These are phyloP conservation scores for Thunnus thynnus DNA, from an alignment of 2,113 vertebrate species.

Conservation along the genomic window DNA sequence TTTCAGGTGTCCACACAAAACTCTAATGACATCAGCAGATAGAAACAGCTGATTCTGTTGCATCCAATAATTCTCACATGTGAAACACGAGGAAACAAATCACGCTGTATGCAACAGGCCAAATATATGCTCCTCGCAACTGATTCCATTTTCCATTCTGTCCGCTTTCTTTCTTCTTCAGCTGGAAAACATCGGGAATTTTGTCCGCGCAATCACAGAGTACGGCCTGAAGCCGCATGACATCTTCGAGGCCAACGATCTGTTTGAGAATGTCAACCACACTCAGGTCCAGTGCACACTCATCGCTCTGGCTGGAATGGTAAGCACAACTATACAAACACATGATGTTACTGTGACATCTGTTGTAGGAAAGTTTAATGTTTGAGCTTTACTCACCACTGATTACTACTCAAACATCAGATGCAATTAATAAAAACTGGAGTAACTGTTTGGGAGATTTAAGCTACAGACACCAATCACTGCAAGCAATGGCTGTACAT, in stretches of 20 bases:
- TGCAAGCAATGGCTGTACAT: no score
- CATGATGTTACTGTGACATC: slow-evolving; percentile 2
- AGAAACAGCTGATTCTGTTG: background rate
- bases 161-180: slow-evolving; percentile 61
- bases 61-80: no score
- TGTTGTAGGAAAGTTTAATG: background rate
- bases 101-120: background rate
- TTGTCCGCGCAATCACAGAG: slow-evolving; percentile 91
- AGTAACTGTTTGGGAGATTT: background rate
- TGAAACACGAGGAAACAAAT: background rate
- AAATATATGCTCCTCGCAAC: background rate
- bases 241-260: slow-evolving; percentile 95
- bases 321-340: slow-evolving; percentile 72
- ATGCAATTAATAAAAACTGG: background rate
- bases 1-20: background rate
- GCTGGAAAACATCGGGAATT: slow-evolving; percentile 97
- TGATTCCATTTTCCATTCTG: background rate
- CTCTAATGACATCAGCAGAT: no score
- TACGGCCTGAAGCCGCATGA: slow-evolving; percentile 93
- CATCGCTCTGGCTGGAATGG: slow-evolving; percentile 92
- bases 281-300: slow-evolving; percentile 95
- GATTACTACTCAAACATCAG: no score
- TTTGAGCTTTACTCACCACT: background rate
- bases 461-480: background rate
- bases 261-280: slow-evolving; percentile 95